Evolutionary conservation across 1,140 invertebrate species (phyloP).

Genomic region (Octopus sinensis): DNA sequence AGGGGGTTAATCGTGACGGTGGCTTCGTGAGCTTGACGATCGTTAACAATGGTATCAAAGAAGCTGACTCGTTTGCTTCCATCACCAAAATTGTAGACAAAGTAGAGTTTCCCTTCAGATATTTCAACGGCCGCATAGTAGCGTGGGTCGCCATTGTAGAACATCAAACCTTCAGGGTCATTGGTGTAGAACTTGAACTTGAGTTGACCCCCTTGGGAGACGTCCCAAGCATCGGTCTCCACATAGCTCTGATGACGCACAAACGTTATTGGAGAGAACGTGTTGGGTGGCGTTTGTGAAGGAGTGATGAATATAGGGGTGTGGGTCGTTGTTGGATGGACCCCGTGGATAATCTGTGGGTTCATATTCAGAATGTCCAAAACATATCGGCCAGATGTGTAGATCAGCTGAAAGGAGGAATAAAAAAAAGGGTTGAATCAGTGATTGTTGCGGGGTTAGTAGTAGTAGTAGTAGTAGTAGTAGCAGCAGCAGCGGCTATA

Average conservation of each 20-base stretch:
- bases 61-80: slow-evolving; percentile 24
- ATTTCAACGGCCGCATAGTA: slow-evolving; percentile 40
- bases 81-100: slow-evolving; percentile 40
- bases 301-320: no score
- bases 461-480: no score
- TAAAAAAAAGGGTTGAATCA: no score
- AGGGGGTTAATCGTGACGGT: slow-evolving; percentile 6
- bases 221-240: background rate
- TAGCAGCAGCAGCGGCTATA: no score
- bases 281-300: background rate
- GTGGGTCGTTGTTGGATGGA: no score
- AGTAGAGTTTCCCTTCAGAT: slow-evolving; percentile 44
- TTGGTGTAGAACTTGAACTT: slow-evolving; percentile 54
- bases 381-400: no score
- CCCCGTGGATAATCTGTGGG: no score
- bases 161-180: slow-evolving; percentile 72
- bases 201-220: slow-evolving; percentile 20
- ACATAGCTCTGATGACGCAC: background rate
- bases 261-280: slow-evolving; percentile 30
- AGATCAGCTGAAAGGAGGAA: no score
- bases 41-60: slow-evolving; percentile 30
- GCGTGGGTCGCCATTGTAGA: slow-evolving; percentile 81
- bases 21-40: slow-evolving; percentile 42
- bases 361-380: no score
- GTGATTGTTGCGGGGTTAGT: no score